These are phyloP conservation scores for Lasioglossum villosulum DNA, from an alignment of 2,888 invertebrate genomes.

Conservation along the genomic window DNA sequence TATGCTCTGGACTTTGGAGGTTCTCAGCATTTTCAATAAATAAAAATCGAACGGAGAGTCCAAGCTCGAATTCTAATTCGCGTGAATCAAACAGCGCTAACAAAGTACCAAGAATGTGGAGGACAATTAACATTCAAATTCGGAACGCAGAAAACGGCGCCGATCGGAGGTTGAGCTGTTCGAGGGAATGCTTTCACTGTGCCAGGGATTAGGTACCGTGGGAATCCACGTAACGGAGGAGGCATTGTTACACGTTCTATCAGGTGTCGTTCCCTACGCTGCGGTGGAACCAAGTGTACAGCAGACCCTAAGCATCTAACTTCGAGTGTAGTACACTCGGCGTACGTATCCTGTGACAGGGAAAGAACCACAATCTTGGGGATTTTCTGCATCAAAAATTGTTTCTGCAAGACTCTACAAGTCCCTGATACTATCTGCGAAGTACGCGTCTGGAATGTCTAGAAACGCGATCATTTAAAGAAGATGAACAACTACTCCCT, in stretches of 20 bases:
- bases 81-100: neutral
- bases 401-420: too few relatives aligned
- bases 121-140: slow-evolving; percentile 40
- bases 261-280: slow-evolving; percentile 33
- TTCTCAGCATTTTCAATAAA: neutral
- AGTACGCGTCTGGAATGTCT: too few relatives aligned
- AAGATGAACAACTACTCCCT: too few relatives aligned
- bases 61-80: neutral
- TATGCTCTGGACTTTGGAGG: too few relatives aligned
- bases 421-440: too few relatives aligned
- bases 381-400: too few relatives aligned
- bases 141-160: slow-evolving; percentile 28
- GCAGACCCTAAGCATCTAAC: neutral
- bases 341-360: neutral
- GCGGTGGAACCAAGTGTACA: neutral
- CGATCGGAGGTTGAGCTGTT: slow-evolving; percentile 18
- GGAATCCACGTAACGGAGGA: slow-evolving; percentile 58
- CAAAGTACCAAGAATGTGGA: neutral
- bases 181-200: slow-evolving; percentile 64
- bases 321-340: neutral
- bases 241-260: slow-evolving; percentile 54
- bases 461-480: too few relatives aligned
- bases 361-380: neutral
- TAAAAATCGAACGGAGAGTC: neutral
- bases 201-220: slow-evolving; percentile 53